These are phyloP conservation scores for Achatina immaculata DNA, from an alignment of 1,140 invertebrate genomes.

Conservation along the genomic window DNA sequence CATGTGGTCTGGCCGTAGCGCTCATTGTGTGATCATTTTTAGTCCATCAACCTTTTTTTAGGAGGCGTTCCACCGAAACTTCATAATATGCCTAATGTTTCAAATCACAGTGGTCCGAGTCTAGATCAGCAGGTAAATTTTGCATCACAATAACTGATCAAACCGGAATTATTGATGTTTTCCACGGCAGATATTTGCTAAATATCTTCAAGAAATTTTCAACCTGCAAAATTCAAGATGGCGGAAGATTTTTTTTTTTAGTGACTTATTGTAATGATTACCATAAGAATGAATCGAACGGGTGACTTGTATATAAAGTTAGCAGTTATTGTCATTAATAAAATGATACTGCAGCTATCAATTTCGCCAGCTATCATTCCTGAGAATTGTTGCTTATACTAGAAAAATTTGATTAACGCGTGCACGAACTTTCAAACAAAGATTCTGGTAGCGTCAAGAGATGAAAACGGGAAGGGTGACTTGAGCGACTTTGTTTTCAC, in stretches of 20 bases:
- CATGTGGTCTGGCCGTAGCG: background rate
- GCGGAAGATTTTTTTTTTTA: background rate
- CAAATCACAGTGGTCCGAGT: constrained; percentile 99
- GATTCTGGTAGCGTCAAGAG: too few relatives aligned
- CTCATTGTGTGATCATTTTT: constrained; percentile 10
- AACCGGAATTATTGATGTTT: constrained; percentile 1
- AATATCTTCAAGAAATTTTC: constrained; percentile 31
- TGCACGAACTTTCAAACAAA: too few relatives aligned
- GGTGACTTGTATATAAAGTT: background rate
- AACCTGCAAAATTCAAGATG: constrained; percentile 32
- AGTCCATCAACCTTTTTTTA: constrained; percentile 31
- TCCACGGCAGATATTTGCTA: background rate
- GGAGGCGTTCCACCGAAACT: constrained; percentile 37
- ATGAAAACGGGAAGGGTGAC: too few relatives aligned
- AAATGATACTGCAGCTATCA: background rate
- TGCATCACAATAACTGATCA: background rate
- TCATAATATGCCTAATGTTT: constrained; percentile 98
- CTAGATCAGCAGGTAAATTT: constrained; percentile 95
- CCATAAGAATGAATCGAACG: background rate
- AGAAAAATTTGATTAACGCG: background rate
- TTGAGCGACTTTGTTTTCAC: too few relatives aligned
- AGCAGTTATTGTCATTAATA: too few relatives aligned
- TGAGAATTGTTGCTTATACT: background rate
- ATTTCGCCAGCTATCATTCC: background rate
- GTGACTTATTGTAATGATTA: background rate